Conservation (phyloP, 2,797 vertebrate genomes). For the Brotula barbata region DNA sequence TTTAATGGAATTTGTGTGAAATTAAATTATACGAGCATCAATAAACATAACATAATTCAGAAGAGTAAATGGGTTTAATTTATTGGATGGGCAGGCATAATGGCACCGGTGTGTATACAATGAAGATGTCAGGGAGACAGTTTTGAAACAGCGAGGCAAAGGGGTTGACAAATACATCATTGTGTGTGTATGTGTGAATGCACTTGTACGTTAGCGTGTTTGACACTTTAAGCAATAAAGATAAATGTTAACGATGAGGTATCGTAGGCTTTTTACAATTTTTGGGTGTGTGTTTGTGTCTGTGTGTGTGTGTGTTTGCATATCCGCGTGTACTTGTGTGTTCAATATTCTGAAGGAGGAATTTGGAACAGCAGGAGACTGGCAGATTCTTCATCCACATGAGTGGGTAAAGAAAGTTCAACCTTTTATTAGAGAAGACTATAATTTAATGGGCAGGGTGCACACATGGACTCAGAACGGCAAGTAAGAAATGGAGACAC, state of each 20-base stretch:
- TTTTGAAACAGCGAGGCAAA: constrained; percentile 71
- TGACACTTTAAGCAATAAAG: constrained; percentile 54
- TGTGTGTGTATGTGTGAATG: constrained; percentile 18
- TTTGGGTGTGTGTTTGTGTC: constrained; percentile 17
- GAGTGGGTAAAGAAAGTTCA: constrained; percentile 87
- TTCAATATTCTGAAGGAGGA: constrained; percentile 70
- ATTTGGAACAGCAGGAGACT: constrained; percentile 83
- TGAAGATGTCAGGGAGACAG: constrained; percentile 77
- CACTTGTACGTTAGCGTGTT: constrained; percentile 12
- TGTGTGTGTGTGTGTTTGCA: constrained; percentile 18
- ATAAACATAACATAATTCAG: constrained; percentile 92
- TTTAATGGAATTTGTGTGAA: constrained; percentile 94
- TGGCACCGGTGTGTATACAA: constrained; percentile 79
- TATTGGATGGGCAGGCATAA: constrained; percentile 82
- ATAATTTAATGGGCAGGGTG: constrained; percentile 88
- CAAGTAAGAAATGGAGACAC: constrained; percentile 50
- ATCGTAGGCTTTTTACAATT: constrained; percentile 34
- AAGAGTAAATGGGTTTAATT: constrained; percentile 90
- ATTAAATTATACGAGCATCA: constrained; percentile 92
- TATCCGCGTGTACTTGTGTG: constrained; percentile 25
- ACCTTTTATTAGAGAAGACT: constrained; percentile 87
- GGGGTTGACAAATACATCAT: constrained; percentile 65
- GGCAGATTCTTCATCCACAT: constrained; percentile 83
- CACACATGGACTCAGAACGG: constrained; percentile 65
- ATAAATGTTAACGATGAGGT: constrained; percentile 57